These are phyloP conservation scores for Oxygymnocypris stewartii DNA, from an alignment of 2,113 vertebrate genomes.

Conservation along the genomic window DNA sequence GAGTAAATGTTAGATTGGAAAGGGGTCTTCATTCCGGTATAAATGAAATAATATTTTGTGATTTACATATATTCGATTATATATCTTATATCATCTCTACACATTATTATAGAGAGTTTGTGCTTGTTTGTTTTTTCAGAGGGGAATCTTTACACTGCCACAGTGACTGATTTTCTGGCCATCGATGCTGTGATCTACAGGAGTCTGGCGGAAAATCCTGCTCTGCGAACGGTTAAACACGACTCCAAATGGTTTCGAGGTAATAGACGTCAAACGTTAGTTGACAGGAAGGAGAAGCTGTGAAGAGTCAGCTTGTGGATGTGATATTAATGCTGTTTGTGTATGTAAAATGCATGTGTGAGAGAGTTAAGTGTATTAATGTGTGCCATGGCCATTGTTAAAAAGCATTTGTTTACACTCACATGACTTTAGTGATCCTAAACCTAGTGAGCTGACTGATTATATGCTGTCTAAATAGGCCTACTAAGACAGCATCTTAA, in stretches of 20 bases:
- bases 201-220: slow-evolving; percentile 88
- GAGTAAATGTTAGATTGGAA: background rate
- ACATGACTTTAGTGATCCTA: background rate
- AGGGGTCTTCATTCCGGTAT: background rate
- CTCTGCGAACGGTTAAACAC: slow-evolving; percentile 93
- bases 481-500: background rate
- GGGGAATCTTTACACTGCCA: slow-evolving; percentile 94
- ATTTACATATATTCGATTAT: background rate
- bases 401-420: slow-evolving; percentile 47
- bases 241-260: slow-evolving; percentile 99
- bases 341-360: background rate
- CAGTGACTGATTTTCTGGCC: slow-evolving; percentile 94
- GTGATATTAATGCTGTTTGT: slow-evolving; percentile 22
- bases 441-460: background rate
- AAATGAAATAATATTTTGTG: background rate
- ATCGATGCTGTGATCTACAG: slow-evolving; percentile 97
- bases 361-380: slow-evolving; percentile 14
- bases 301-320: background rate
- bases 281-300: background rate
- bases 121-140: slow-evolving; percentile 68
- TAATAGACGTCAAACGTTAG: slow-evolving; percentile 59
- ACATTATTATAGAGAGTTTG: slow-evolving; percentile 12
- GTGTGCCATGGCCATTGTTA: slow-evolving; percentile 24
- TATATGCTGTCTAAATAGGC: background rate
- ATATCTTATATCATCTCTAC: background rate